Evolutionary conservation across 2,113 vertebrate species (phyloP).

Genomic region (Callionymus lyra): DNA sequence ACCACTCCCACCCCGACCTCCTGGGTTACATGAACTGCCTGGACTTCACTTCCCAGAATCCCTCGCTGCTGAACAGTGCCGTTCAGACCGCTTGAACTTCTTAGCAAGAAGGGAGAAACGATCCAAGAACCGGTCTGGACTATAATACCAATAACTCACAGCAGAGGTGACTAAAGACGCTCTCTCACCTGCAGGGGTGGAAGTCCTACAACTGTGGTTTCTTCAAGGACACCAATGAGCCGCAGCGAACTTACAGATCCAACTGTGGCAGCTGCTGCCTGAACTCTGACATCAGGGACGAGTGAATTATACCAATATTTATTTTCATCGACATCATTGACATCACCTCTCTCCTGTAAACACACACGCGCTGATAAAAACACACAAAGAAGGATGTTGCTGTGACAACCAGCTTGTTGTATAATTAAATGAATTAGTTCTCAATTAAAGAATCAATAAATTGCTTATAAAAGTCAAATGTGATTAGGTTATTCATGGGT

Average conservation of each 20-base stretch:
- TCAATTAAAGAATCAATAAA: slow-evolving; percentile 34
- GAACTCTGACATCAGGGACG: slow-evolving; percentile 30
- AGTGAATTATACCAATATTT: slow-evolving; percentile 22
- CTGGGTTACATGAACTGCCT: background rate
- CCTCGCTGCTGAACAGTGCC: slow-evolving; percentile 1
- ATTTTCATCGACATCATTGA: slow-evolving; percentile 12
- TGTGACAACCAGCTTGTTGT: slow-evolving; percentile 15
- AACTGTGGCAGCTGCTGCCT: slow-evolving; percentile 6
- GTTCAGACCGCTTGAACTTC: background rate
- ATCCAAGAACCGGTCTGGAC: slow-evolving; percentile 14
- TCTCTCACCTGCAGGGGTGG: background rate
- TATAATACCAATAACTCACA: slow-evolving; percentile 11
- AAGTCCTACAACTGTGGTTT: no score
- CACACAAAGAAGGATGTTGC: slow-evolving; percentile 3
- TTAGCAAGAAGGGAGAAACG: background rate
- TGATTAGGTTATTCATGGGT: no score
- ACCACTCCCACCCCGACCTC: slow-evolving; percentile 13
- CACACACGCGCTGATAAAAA: slow-evolving; percentile 19
- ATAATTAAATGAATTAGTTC: slow-evolving; percentile 25
- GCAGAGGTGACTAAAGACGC: slow-evolving; percentile 2
- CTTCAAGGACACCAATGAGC: background rate
- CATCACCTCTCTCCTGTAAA: slow-evolving; percentile 6
- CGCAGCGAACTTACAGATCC: background rate
- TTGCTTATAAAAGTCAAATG: slow-evolving; percentile 22
- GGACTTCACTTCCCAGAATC: slow-evolving; percentile 6